Percentiles rank a stretch among this genome's conserved stretches.
phyloP scores from a whole-genome alignment of 2,113 vertebrate genomes.

The Brachyhypopomus occidentalis region DNA sequence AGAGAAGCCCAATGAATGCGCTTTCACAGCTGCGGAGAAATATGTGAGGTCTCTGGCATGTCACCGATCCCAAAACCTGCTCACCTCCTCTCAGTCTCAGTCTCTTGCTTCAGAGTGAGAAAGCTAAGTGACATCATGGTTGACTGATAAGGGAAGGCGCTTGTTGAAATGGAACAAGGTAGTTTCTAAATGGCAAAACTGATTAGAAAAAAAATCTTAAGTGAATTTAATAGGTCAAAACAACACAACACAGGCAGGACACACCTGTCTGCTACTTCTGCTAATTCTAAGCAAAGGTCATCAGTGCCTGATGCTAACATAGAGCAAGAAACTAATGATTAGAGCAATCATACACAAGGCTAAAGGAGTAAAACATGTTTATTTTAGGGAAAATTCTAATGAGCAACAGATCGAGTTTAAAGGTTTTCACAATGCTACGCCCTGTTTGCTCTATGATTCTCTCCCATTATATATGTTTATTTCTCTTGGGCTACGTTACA shows the following conservation, averaged over 20 bases:
- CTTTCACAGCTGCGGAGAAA: not conserved
- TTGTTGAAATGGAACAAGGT: not conserved
- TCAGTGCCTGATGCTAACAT: not conserved
- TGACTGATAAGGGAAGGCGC: not conserved
- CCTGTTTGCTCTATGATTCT: not conserved
- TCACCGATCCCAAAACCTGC: not conserved
- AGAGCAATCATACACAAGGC: not conserved
- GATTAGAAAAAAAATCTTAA: not conserved
- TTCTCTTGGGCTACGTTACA: constrained; percentile 38
- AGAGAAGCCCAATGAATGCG: not conserved
- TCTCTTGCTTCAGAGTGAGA: not conserved
- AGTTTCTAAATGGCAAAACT: not conserved
- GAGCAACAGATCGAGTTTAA: not conserved
- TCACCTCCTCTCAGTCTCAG: not conserved
- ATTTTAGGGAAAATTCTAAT: not conserved
- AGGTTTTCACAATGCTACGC: not conserved
- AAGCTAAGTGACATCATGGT: not conserved
- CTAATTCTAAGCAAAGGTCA: not conserved
- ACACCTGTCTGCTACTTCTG: not conserved
- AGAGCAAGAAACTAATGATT: not conserved
- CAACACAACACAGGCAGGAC: not conserved
- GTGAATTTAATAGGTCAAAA: constrained; percentile 5
- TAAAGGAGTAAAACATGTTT: constrained; percentile 4
- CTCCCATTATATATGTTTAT: constrained; percentile 2
- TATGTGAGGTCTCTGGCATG: constrained; percentile 4